phyloP scores from a whole-genome alignment of 1,140 invertebrate genomes.

The Oncopodura yosiiana region DNA sequence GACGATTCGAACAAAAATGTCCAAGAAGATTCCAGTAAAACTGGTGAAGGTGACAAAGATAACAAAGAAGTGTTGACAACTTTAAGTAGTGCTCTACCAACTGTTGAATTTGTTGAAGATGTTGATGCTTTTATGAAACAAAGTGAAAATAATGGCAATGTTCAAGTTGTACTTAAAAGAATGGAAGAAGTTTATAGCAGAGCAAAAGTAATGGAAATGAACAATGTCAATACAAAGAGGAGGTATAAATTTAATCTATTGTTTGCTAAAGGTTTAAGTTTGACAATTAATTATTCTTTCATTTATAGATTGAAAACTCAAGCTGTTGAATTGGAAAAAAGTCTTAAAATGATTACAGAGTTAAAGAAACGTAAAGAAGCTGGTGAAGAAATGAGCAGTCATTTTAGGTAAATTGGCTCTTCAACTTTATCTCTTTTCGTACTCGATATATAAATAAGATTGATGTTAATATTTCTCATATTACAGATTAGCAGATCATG shows the following conservation, averaged over 20 bases:
- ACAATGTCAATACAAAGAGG: conserved; percentile 68
- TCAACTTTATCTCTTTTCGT: too few species aligned
- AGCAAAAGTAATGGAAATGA: conserved; percentile 95
- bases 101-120: conserved; percentile 55
- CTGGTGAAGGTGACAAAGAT: not conserved
- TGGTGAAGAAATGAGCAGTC: conserved; percentile 62
- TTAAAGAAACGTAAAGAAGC: conserved; percentile 67
- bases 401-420: too few species aligned
- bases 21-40: not conserved
- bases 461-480: too few species aligned
- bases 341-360: conserved; percentile 83
- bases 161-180: conserved; percentile 69
- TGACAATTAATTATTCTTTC: conserved; percentile 15
- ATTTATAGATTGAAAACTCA: conserved; percentile 61
- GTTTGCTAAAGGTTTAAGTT: not conserved
- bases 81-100: conserved; percentile 11
- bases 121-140: conserved; percentile 84
- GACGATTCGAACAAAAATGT: conserved; percentile 7
- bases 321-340: conserved; percentile 85
- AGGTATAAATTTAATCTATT: conserved; percentile 42
- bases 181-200: conserved; percentile 87
- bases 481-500: conserved; percentile 91
- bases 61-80: too few species aligned
- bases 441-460: too few species aligned
- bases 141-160: conserved; percentile 65